A percentile compares a stretch with the other conserved stretches of the same genome.
Conservation (phyloP, 1,140 invertebrate genomes). For the Paraescarpia echinospica region DNA sequence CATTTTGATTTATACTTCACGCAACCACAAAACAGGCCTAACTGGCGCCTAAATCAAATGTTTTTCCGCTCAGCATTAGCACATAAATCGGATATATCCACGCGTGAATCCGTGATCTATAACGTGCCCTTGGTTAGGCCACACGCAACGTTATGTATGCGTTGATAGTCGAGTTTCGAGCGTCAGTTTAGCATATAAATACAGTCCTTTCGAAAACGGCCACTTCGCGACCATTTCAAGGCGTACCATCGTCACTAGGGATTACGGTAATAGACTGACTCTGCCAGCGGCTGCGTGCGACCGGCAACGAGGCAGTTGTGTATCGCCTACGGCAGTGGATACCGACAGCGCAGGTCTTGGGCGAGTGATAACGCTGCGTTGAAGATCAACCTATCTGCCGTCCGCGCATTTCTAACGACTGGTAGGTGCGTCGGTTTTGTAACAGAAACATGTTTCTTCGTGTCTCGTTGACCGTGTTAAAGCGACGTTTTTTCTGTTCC, state of each 20-base stretch:
- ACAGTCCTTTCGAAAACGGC: neutral
- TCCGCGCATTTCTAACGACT: neutral
- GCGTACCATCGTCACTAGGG: neutral
- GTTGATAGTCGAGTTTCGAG: neutral
- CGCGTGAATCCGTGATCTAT: neutral
- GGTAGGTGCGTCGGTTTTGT: neutral
- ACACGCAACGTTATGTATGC: neutral
- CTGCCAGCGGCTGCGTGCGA: neutral
- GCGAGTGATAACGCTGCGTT: too few species aligned
- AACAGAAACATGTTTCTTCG: too few species aligned
- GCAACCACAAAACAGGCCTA: neutral
- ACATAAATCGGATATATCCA: neutral
- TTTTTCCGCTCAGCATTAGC: neutral
- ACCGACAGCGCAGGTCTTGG: too few species aligned
- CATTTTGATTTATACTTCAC: neutral
- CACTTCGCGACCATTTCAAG: neutral
- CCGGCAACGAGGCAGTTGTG: neutral
- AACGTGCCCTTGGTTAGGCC: neutral
- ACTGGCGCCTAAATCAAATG: neutral
- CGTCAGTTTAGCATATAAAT: conserved; percentile 6
- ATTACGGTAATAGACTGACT: neutral
- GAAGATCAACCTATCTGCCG: too few species aligned
- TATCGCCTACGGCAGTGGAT: neutral
- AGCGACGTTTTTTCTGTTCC: too few species aligned
- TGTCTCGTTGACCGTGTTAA: too few species aligned